Evolutionary conservation across 1,140 invertebrate species (phyloP).

Genomic region (Drosophila mayri): DNA sequence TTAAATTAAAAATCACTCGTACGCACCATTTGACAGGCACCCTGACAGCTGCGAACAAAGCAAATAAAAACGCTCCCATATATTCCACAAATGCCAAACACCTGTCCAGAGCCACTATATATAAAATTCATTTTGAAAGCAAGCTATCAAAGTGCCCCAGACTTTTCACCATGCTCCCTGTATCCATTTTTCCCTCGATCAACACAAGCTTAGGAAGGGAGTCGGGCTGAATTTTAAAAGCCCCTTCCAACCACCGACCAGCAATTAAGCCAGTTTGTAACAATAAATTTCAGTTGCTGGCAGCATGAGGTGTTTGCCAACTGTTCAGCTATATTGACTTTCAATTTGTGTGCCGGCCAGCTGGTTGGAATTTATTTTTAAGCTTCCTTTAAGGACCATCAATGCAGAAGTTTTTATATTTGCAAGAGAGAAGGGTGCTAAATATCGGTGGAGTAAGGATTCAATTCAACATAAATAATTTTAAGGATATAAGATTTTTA

Average conservation of each 20-base stretch:
- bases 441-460: neutral
- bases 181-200: conserved; percentile 4
- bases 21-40: conserved; percentile 57
- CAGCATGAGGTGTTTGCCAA: conserved; percentile 38
- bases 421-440: neutral
- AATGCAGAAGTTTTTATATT: neutral
- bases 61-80: conserved; percentile 22
- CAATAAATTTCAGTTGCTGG: conserved; percentile 62
- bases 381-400: neutral
- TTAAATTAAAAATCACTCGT: conserved; percentile 73
- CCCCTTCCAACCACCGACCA: conserved; percentile 26
- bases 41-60: conserved; percentile 46
- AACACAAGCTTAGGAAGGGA: conserved; percentile 14
- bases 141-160: conserved; percentile 29
- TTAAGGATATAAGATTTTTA: neutral
- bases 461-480: neutral
- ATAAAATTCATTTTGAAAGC: conserved; percentile 47
- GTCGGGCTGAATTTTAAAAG: conserved; percentile 22
- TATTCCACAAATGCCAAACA: conserved; percentile 37
- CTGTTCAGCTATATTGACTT: conserved; percentile 62
- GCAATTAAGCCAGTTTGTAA: conserved; percentile 59
- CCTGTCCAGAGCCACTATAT: conserved; percentile 32
- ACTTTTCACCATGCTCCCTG: neutral
- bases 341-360: conserved; percentile 59
- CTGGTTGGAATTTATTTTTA: conserved; percentile 34